These are phyloP conservation scores for Noctua pronuba DNA, from an alignment of 2,888 invertebrate species.

Conservation along the genomic window DNA sequence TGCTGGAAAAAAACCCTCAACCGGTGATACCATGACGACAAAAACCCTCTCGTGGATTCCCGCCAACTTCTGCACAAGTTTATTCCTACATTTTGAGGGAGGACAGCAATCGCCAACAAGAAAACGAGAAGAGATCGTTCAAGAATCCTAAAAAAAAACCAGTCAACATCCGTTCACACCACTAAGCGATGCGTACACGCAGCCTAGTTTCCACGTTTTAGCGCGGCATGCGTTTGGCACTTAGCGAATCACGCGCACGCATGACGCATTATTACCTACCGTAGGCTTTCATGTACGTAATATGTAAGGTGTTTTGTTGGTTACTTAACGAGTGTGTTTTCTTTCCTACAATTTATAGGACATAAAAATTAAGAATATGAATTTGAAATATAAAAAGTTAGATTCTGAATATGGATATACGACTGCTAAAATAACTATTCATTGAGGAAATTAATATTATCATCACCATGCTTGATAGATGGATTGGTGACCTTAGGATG, in stretches of 20 bases:
- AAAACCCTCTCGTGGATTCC: background rate
- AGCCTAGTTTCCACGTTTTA: constrained; percentile 40
- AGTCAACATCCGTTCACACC: background rate
- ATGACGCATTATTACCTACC: constrained; percentile 41
- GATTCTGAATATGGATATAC: background rate
- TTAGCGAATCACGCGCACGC: constrained; percentile 31
- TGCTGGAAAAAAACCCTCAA: background rate
- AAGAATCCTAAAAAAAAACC: background rate
- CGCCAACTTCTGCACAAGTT: no score
- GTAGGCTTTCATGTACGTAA: background rate
- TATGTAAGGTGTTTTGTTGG: constrained; percentile 8
- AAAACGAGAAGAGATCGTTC: background rate
- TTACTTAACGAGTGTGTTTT: constrained; percentile 26
- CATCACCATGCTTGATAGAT: background rate
- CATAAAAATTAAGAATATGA: background rate
- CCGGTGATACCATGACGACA: background rate
- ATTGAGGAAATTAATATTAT: background rate
- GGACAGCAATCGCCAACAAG: background rate
- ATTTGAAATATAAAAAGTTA: background rate
- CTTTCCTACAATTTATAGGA: no score
- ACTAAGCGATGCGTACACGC: constrained; percentile 38
- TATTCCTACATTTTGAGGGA: no score
- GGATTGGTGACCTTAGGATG: background rate
- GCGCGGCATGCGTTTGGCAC: constrained; percentile 27
- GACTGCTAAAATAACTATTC: background rate